Evolutionary conservation across 2,888 invertebrate genomes (phyloP).

Genomic region (Stenchaetothrips biformis): DNA sequence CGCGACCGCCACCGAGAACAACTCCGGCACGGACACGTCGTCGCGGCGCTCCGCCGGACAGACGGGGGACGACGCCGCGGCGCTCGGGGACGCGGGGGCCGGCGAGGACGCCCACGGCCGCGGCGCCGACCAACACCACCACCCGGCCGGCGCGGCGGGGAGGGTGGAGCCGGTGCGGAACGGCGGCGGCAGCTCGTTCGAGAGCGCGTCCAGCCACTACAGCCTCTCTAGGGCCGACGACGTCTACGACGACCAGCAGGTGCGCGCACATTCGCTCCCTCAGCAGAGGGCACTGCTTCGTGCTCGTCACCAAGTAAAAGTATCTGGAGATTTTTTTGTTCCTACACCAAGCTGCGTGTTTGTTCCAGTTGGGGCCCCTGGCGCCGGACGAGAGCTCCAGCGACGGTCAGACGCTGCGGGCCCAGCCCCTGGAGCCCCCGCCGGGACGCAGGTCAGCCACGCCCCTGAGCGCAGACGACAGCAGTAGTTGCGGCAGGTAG

Average conservation of each 20-base stretch:
- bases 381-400: conserved; percentile 35
- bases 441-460: neutral
- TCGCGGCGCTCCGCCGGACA: conserved; percentile 36
- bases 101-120: neutral
- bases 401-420: conserved; percentile 42
- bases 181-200: conserved; percentile 75
- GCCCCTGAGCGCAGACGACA: conserved; percentile 37
- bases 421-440: neutral
- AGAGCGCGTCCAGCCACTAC: conserved; percentile 77
- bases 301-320: no score
- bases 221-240: conserved; percentile 70
- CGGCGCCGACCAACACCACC: neutral
- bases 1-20: conserved; percentile 64
- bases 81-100: neutral
- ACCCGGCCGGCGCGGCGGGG: conserved; percentile 3
- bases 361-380: neutral
- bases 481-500: conserved; percentile 44
- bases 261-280: neutral
- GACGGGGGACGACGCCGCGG: neutral
- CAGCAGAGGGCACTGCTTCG: no score
- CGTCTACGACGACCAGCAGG: conserved; percentile 9
- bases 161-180: conserved; percentile 15
- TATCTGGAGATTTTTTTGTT: no score
- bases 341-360: no score
- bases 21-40: conserved; percentile 41